Percentiles rank a stretch among this genome's conserved stretches.
phyloP scores from a whole-genome alignment of 1,140 invertebrate genomes.

The Drosophila sulfurigaster region DNA sequence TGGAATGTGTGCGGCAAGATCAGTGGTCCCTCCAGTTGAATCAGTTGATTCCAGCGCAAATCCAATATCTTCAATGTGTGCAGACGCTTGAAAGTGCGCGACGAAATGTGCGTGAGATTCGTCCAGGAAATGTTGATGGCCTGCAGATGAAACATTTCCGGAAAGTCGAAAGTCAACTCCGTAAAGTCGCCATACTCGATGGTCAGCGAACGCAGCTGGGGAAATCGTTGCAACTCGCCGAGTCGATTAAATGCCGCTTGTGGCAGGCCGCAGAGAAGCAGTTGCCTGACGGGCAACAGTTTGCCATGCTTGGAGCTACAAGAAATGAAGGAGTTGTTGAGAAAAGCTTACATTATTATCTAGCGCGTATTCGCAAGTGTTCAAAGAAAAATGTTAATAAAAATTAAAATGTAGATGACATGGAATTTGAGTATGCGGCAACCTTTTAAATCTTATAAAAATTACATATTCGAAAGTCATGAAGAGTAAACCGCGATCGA shows the following conservation, averaged over 20 bases:
- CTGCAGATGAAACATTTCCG: slow-evolving; percentile 81
- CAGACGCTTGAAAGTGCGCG: slow-evolving; percentile 82
- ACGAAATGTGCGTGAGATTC: slow-evolving; percentile 77
- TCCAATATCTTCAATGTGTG: slow-evolving; percentile 82
- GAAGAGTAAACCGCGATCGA: too few relatives aligned
- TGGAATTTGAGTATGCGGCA: not conserved
- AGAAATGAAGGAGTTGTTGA: not conserved
- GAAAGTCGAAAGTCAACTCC: slow-evolving; percentile 79
- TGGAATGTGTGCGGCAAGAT: slow-evolving; percentile 79
- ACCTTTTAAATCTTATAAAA: too few relatives aligned
- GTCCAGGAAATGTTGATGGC: slow-evolving; percentile 85
- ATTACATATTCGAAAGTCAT: too few relatives aligned
- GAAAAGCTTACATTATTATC: too few relatives aligned
- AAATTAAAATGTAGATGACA: too few relatives aligned
- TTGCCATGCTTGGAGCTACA: slow-evolving; percentile 37
- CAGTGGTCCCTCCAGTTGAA: slow-evolving; percentile 77
- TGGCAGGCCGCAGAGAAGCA: slow-evolving; percentile 80
- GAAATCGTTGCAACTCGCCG: slow-evolving; percentile 69
- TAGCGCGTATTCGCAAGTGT: too few relatives aligned
- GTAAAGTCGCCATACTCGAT: slow-evolving; percentile 84
- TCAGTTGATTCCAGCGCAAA: slow-evolving; percentile 85
- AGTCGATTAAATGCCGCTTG: slow-evolving; percentile 70
- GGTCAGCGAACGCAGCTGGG: slow-evolving; percentile 74
- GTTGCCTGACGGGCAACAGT: slow-evolving; percentile 33
- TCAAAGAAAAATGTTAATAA: too few relatives aligned